Conservation (phyloP, 2,888 invertebrate genomes). For the Brenthis ino region DNA sequence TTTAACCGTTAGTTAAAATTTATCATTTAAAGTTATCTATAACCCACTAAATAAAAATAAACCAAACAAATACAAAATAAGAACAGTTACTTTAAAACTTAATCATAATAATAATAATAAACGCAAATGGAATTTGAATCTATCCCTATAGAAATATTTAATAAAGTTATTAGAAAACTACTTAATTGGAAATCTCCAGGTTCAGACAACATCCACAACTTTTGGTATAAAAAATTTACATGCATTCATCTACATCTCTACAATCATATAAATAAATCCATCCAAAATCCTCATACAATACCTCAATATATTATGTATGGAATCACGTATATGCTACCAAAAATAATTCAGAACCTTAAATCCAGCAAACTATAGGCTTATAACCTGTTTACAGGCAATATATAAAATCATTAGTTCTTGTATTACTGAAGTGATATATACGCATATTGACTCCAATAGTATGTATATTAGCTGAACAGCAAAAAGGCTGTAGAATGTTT, state of each 20-base stretch:
- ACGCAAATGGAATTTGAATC: no score
- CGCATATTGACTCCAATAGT: neutral
- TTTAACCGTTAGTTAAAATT: no score
- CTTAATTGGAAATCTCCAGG: constrained; percentile 14
- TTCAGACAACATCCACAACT: constrained; percentile 27
- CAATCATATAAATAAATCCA: constrained; percentile 18
- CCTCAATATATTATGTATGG: neutral
- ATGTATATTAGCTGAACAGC: neutral
- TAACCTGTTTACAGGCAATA: constrained; percentile 18
- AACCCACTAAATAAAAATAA: no score
- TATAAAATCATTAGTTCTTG: constrained; percentile 26
- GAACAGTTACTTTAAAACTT: no score
- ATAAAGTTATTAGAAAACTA: no score
- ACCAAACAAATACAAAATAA: no score
- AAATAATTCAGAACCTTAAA: neutral
- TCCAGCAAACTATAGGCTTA: constrained; percentile 23
- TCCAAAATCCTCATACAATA: neutral
- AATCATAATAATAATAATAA: no score
- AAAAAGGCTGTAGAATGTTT: constrained; percentile 7
- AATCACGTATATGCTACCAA: neutral
- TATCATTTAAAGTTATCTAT: no score
- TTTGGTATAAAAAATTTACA: constrained; percentile 29
- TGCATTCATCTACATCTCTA: neutral
- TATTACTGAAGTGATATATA: neutral
- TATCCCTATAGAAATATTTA: no score